Conservation (phyloP, 2,888 invertebrate species). For the Chloroclystis v-ata region DNA sequence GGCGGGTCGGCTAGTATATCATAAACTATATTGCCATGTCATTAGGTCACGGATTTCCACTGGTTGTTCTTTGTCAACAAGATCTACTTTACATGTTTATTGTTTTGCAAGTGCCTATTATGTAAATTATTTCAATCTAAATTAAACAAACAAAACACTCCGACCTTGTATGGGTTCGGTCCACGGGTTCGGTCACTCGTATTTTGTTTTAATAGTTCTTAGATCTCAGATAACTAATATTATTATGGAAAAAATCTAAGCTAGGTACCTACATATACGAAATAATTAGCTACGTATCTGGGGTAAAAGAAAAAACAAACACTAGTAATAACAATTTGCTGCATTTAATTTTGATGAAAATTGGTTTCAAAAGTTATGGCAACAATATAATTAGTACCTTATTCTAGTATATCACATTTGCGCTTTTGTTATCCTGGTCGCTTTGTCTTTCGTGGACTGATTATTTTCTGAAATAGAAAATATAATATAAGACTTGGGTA, state of each 20-base stretch:
- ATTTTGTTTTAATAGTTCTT: constrained; percentile 2
- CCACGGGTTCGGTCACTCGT: constrained; percentile 16
- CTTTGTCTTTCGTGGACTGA: constrained; percentile 10
- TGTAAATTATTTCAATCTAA: background rate
- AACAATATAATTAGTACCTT: constrained; percentile 6
- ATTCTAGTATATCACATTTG: constrained; percentile 47
- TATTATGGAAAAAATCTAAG: no score
- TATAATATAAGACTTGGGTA: constrained; percentile 23
- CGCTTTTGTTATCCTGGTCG: constrained; percentile 35
- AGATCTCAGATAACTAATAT: no score
- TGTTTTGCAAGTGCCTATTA: background rate
- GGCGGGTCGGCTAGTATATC: no score
- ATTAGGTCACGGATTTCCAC: no score
- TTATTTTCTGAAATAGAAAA: constrained; percentile 50
- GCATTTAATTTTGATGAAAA: constrained; percentile 29
- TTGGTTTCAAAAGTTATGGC: constrained; percentile 30
- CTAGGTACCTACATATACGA: no score
- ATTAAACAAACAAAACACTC: constrained; percentile 24
- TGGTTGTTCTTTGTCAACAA: no score
- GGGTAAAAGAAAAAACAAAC: background rate
- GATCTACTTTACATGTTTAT: no score
- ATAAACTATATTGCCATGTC: no score
- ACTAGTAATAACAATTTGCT: background rate
- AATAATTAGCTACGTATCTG: no score
- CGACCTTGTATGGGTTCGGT: constrained; percentile 35